phyloP scores from a whole-genome alignment of 53 echinoderm and acorn worm genomes.

The Astropecten irregularis region DNA sequence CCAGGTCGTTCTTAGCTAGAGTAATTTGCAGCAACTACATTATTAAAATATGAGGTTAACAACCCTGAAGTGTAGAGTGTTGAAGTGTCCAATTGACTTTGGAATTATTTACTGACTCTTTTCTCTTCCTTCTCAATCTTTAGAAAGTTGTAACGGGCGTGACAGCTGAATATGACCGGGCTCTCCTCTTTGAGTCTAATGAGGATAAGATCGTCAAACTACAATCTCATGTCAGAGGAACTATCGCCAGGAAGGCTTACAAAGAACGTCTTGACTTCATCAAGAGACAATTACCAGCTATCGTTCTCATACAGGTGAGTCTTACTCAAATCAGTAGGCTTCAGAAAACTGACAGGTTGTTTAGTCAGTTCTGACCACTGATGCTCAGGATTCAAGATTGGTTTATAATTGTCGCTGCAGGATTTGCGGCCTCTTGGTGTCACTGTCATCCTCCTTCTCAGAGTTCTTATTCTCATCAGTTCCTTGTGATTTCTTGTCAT shows the following conservation, averaged over 20 bases:
- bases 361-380: background rate
- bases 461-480: no score
- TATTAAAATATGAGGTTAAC: no score
- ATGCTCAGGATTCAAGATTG: no score
- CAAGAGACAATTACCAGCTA: slow-evolving; percentile 85
- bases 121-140: background rate
- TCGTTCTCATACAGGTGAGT: slow-evolving; percentile 87
- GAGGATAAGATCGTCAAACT: slow-evolving; percentile 83
- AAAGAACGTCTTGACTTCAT: slow-evolving; percentile 79
- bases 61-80: no score
- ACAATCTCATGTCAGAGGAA: slow-evolving; percentile 87
- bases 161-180: slow-evolving; percentile 82
- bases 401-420: no score
- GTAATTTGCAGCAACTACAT: no score
- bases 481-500: background rate
- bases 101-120: no score
- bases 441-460: no score
- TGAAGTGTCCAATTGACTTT: no score
- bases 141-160: slow-evolving; percentile 65
- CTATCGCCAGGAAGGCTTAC: slow-evolving; percentile 72
- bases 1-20: no score
- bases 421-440: no score
- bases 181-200: slow-evolving; percentile 90
- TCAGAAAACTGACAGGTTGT: background rate
- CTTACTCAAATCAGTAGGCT: no score